A percentile compares a stretch with the other conserved stretches of the same genome.
phyloP scores from a whole-genome alignment of 2,797 vertebrate genomes.

The Chloroceryle amazona region DNA sequence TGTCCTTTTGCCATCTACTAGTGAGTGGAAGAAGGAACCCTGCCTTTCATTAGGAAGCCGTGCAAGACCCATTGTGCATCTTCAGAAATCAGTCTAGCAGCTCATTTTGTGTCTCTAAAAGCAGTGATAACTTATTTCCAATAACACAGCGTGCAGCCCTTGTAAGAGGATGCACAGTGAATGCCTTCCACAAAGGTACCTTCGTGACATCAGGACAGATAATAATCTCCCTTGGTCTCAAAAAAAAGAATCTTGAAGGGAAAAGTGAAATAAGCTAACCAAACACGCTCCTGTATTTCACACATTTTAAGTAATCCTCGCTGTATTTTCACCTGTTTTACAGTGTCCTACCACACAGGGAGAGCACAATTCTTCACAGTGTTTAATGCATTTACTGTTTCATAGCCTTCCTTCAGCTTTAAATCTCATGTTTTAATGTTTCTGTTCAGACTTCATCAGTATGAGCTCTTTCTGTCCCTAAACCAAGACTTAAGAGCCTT shows the following conservation, averaged over 20 bases:
- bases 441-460: not conserved
- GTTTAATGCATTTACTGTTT: not conserved
- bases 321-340: not conserved
- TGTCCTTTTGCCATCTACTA: not conserved
- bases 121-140: not conserved
- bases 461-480: not conserved
- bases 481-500: not conserved
- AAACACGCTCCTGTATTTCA: not conserved
- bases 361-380: not conserved
- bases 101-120: conserved; percentile 5
- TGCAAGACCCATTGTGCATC: not conserved
- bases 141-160: not conserved
- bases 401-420: not conserved
- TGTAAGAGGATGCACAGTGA: not conserved
- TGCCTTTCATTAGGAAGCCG: not conserved
- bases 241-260: not conserved
- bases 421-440: not conserved
- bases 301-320: not conserved
- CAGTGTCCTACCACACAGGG: not conserved
- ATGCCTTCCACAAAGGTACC: not conserved
- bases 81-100: not conserved
- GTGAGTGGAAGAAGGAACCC: not conserved
- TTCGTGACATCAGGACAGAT: not conserved
- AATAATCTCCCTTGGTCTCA: not conserved
- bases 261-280: not conserved